Percentiles rank a stretch among this genome's conserved stretches.
These are phyloP conservation scores for Athalia cordata DNA, from an alignment of 2,888 invertebrate species.

Conservation along the genomic window DNA sequence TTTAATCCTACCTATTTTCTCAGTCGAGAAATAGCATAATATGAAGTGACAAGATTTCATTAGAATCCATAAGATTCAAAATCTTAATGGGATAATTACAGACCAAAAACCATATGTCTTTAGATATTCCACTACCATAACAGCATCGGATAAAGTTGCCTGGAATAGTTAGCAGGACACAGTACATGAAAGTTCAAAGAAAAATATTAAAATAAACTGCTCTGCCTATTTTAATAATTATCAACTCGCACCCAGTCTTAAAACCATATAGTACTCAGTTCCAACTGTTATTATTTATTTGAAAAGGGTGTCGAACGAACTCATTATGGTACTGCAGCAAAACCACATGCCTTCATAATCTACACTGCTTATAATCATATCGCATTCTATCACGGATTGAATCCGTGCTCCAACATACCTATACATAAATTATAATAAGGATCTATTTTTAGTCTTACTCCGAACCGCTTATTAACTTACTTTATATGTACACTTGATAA, in stretches of 20 bases:
- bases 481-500: slow-evolving; percentile 67
- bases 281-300: slow-evolving; percentile 39
- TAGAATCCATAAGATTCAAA: slow-evolving; percentile 12
- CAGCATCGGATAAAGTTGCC: slow-evolving; percentile 22
- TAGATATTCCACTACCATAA: slow-evolving; percentile 36
- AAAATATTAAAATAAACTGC: slow-evolving; percentile 43
- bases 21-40: background rate
- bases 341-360: slow-evolving; percentile 58
- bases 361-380: slow-evolving; percentile 59
- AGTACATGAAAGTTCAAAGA: slow-evolving; percentile 41
- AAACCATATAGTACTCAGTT: slow-evolving; percentile 43
- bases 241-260: slow-evolving; percentile 47
- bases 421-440: slow-evolving; percentile 68
- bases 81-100: background rate
- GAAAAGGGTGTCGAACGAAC: slow-evolving; percentile 38
- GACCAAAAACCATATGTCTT: slow-evolving; percentile 35
- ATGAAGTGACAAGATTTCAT: slow-evolving; percentile 1
- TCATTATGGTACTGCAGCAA: slow-evolving; percentile 50
- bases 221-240: slow-evolving; percentile 39
- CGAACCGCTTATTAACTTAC: slow-evolving; percentile 59
- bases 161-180: slow-evolving; percentile 33
- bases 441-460: slow-evolving; percentile 63
- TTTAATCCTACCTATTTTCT: background rate
- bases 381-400: slow-evolving; percentile 50
- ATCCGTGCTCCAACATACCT: slow-evolving; percentile 46